Percentiles rank a stretch among this genome's conserved stretches.
phyloP scores from a whole-genome alignment of 2,113 vertebrate genomes.

The Heliornis fulica region DNA sequence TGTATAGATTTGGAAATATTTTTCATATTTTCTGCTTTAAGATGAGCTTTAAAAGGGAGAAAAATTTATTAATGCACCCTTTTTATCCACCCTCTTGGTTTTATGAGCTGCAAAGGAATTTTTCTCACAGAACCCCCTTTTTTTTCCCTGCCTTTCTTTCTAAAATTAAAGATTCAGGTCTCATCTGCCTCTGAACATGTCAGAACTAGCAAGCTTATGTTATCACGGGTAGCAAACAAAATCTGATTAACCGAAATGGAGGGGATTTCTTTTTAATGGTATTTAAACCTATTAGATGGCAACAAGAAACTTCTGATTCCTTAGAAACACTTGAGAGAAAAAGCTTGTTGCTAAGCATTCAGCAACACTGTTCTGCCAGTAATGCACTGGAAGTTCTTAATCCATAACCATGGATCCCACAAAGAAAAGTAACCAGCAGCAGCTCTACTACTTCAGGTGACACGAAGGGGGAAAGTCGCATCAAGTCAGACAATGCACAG shows the following conservation, averaged over 20 bases:
- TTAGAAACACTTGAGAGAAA: constrained; percentile 17
- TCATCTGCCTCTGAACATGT: neutral
- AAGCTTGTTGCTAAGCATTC: neutral
- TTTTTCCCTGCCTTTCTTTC: neutral
- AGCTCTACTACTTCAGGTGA: neutral
- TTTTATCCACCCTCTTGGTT: neutral
- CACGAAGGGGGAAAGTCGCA: neutral
- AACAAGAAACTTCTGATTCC: constrained; percentile 40
- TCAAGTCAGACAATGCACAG: neutral
- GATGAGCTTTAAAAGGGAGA: neutral
- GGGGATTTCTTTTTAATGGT: constrained; percentile 24
- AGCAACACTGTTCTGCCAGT: neutral
- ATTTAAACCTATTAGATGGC: constrained; percentile 28
- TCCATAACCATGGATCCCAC: neutral
- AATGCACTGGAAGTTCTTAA: constrained; percentile 13
- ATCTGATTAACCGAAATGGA: constrained; percentile 43
- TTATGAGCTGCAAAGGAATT: neutral
- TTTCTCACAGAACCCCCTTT: neutral
- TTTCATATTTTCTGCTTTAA: neutral
- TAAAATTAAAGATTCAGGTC: neutral
- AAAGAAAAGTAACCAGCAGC: neutral
- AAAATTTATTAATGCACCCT: neutral
- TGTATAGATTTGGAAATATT: neutral
- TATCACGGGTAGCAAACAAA: constrained; percentile 16
- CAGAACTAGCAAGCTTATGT: constrained; percentile 8